Evolutionary conservation across 2,888 invertebrate genomes (phyloP), one percentile per base, ranked within the genome.

Genomic region (Oscheius sp.): DNA sequence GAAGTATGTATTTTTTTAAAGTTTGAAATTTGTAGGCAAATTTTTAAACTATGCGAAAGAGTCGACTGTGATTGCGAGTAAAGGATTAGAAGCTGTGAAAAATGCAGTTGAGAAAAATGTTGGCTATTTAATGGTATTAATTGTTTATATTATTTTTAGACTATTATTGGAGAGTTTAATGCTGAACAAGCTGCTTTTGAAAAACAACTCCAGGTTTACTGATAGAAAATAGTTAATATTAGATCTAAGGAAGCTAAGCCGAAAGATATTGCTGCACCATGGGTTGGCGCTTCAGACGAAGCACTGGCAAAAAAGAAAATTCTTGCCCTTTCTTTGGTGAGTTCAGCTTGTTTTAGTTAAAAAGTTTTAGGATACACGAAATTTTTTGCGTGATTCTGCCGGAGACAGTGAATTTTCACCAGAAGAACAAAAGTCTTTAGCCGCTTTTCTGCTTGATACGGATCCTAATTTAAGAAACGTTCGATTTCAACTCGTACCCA

Each of bases 401-500:
- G 92, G 93, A 69, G 80, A 73, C 27, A 74, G 48, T 86, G 88
- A 70, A 78, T 87, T 70, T 95, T 96, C 78, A 94, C 97, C 96
- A 89, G 94, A 96, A 15, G 65, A 80, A 33, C 76, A 78, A 55
- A 72, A 79, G 52, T 71, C 95, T 48, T 91, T 96, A 87, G 97
- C 97, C 74, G 91, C 93, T 89, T 93, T 94, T 84, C 94, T 95
- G 86, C 92, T 98, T 90, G 92, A 93, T 81, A 93, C 95, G 88
- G 97, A 98, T 89, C 92, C 93, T 74, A 94, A 95, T 89, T 91
- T 98, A 86, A 93, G 95, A 89, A 94, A 94, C 89, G 96, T 97
- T 95, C 92, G 98, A 89, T 98, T 96, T 90, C 95, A 96, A 89
- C 91, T 98, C 87, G 98, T 98, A 88, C 98, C 98, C 86, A 98